Conservation (phyloP, 2,888 invertebrate genomes). For the Clitarchus hookeri region DNA sequence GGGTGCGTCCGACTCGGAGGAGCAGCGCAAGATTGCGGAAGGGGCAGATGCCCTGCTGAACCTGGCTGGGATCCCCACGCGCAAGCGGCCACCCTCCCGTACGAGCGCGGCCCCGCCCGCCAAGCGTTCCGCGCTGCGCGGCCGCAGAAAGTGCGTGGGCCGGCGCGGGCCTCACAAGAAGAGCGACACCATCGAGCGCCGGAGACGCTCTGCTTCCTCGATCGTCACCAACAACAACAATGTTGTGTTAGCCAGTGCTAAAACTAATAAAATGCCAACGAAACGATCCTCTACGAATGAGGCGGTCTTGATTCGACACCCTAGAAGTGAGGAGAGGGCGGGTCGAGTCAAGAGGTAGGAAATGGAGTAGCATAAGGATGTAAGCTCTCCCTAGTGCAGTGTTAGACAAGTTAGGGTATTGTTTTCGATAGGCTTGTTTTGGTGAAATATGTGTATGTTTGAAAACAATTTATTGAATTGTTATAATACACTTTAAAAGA, state of each 20-base stretch:
- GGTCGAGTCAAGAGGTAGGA: constrained; percentile 33
- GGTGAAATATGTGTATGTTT: constrained; percentile 14
- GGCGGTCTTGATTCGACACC: neutral
- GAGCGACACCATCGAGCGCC: neutral
- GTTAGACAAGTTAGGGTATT: neutral
- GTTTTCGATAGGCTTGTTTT: constrained; percentile 14
- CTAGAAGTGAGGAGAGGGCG: constrained; percentile 25
- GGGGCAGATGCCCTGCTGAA: constrained; percentile 80
- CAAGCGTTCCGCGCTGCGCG: constrained; percentile 28
- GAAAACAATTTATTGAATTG: constrained; percentile 14
- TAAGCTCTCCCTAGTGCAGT: neutral
- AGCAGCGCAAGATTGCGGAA: constrained; percentile 73
- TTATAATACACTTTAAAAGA: neutral
- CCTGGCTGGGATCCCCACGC: constrained; percentile 66
- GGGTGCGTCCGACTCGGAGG: constrained; percentile 62
- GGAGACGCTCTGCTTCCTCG: neutral
- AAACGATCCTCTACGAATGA: neutral
- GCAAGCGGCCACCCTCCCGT: constrained; percentile 28
- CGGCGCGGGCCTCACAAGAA: neutral
- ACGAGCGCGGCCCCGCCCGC: neutral
- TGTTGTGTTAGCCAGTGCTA: neutral
- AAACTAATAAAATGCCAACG: neutral
- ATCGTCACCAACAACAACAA: neutral
- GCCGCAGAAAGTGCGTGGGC: constrained; percentile 24
- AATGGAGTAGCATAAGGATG: neutral